Conservation (phyloP, 2,797 vertebrate genomes). For the Oceanodroma leucorhoa region DNA sequence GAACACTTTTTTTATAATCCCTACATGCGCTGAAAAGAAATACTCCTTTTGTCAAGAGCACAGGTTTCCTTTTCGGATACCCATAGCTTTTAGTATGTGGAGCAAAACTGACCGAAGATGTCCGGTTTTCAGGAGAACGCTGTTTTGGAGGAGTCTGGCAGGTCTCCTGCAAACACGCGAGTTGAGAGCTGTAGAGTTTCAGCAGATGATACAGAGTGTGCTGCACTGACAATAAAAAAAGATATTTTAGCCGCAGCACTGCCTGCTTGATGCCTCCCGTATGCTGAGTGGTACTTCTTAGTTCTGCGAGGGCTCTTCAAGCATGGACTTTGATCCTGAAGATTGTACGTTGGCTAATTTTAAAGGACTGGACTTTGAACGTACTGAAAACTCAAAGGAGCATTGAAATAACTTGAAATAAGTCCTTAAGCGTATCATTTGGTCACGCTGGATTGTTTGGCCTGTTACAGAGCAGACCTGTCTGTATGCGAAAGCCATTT, state of each 20-base stretch:
- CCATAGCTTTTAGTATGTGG: neutral
- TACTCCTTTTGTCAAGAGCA: accelerated
- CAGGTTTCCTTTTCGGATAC: neutral
- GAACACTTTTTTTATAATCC: accelerated
- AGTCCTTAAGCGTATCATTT: neutral
- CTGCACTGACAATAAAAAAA: neutral
- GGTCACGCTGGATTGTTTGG: neutral
- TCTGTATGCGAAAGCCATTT: neutral
- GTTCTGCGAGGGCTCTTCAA: neutral
- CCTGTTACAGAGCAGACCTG: neutral
- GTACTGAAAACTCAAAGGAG: neutral
- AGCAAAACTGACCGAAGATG: neutral
- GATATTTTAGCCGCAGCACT: neutral
- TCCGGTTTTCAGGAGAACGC: neutral
- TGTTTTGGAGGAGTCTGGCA: neutral
- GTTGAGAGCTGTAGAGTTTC: neutral
- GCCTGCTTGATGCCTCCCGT: neutral
- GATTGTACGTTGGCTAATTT: neutral
- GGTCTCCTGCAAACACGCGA: accelerated
- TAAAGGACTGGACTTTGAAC: neutral
- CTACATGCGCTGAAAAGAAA: accelerated
- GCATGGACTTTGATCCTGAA: neutral
- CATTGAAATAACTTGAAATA: neutral
- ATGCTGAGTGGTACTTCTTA: neutral
- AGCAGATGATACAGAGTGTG: neutral